Base-by-base conservation (phyloP, 2,797 vertebrate genomes). In the Urocyon cinereoargenteus region DNA sequence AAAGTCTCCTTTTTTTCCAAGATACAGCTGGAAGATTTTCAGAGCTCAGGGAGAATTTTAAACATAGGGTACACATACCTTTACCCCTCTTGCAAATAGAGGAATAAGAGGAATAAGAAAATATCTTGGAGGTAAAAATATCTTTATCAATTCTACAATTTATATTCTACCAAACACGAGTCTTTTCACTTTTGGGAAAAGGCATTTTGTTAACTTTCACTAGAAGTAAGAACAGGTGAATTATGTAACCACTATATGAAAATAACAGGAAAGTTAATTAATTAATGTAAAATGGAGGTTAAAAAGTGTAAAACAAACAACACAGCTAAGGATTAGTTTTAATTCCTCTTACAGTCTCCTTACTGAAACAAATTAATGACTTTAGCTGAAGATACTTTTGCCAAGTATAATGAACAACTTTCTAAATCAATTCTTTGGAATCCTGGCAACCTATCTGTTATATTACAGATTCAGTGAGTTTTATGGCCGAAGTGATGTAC, bases 21-120 rank as follows among this genome's bases (percentile, higher is more conserved):
- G 90, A 97, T 94, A 96, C 96, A 97, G 96, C 97, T 98, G 96
- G 95, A 95, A 92, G 87, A 92, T 90, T 93, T 97, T 95, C 92
- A 92, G 88, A 95, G 61, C 94, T 90, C 61, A 86, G 62, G 73
- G 45, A 88, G 86, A 90, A 18, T n/a, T 97, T 93, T 95, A 88
- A 94, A 94, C 64, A 31, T 40, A 87, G 59, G n/a, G 0, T 61
- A 72, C 31, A 77, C n/a, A 53, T 16, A 90, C 78, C 45, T 68
- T 40, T 82, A 40, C 21, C 13, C 68, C 34, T 6, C 51, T 83
- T 57, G 16, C 11, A 96, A 57, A 93, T 86, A 91, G 1, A 66
- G 64, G 34, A 59, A 75, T 91, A 93, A 90, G 7, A 93, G 88
- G 66, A 88, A 28, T 51, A 57, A 78, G 12, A 79, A 57, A 68